Percentiles rank a stretch among this genome's conserved stretches.
Evolutionary conservation across 2,113 vertebrate species (phyloP).

Genomic region (Anser brachyrhynchus): DNA sequence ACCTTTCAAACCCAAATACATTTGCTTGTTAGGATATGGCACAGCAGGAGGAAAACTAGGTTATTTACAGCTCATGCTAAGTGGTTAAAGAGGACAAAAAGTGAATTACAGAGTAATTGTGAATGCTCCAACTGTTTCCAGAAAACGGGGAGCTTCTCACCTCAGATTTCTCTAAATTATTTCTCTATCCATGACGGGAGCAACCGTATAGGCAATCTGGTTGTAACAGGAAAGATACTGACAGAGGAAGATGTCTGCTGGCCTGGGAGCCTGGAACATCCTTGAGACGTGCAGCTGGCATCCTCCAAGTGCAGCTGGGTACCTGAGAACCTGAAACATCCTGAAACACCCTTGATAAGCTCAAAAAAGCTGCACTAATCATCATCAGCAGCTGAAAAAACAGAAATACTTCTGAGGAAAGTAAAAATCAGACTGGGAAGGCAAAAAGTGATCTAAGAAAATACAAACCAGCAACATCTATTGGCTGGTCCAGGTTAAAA

Average conservation of each 20-base stretch:
- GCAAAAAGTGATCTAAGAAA: neutral
- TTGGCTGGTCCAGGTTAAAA: neutral
- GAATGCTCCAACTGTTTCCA: constrained; percentile 10
- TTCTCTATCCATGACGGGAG: neutral
- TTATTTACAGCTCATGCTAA: constrained; percentile 18
- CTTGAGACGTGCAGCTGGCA: neutral
- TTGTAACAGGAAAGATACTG: neutral
- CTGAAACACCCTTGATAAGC: neutral
- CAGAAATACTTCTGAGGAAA: neutral
- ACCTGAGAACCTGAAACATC: neutral
- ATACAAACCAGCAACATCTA: neutral
- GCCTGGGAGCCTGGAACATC: neutral
- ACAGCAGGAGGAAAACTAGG: neutral
- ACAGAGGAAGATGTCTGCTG: neutral
- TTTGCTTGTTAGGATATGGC: neutral
- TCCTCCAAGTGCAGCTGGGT: neutral
- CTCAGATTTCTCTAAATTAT: constrained; percentile 37
- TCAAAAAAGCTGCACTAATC: neutral
- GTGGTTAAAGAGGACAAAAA: constrained; percentile 36
- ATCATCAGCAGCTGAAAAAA: neutral
- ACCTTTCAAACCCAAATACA: neutral
- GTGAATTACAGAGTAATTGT: constrained; percentile 8
- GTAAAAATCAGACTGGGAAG: neutral
- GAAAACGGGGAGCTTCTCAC: constrained; percentile 14
- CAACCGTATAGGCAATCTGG: neutral